phyloP scores from a whole-genome alignment of 2,113 vertebrate species.

The Labeo catla region DNA sequence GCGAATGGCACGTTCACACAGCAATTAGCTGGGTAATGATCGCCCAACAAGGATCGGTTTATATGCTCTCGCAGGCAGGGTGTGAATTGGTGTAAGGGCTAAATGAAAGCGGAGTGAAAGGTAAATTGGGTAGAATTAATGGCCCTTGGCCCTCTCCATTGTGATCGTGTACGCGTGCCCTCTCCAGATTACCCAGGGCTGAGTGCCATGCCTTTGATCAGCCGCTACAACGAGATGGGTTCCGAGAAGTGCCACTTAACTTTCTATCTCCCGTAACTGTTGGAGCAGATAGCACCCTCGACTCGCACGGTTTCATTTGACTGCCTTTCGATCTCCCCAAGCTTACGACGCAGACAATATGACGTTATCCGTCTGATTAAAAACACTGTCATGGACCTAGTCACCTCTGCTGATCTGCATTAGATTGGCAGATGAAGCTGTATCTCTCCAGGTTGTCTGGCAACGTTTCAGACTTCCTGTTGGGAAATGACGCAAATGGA shows the following conservation, averaged over 20 bases:
- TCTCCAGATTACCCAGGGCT: constrained; percentile 67
- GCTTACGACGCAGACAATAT: constrained; percentile 67
- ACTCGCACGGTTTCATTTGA: constrained; percentile 61
- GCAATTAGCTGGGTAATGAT: constrained; percentile 81
- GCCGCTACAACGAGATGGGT: constrained; percentile 71
- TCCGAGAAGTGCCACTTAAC: constrained; percentile 75
- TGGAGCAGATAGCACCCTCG: constrained; percentile 62
- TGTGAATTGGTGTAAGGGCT: constrained; percentile 77
- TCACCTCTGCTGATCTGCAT: constrained; percentile 25
- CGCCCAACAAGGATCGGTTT: constrained; percentile 79
- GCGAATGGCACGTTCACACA: constrained; percentile 76
- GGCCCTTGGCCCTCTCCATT: constrained; percentile 76
- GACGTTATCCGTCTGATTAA: constrained; percentile 63
- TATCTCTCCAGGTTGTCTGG: constrained; percentile 4
- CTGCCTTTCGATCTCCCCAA: constrained; percentile 75
- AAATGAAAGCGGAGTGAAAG: constrained; percentile 80
- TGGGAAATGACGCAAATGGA: constrained; percentile 22
- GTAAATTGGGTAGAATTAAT: constrained; percentile 83
- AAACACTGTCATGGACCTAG: constrained; percentile 43
- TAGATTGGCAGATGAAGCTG: constrained; percentile 27
- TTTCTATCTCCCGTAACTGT: constrained; percentile 57
- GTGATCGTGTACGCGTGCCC: constrained; percentile 56
- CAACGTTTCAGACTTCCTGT: constrained; percentile 7
- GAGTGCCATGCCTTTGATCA: constrained; percentile 76
- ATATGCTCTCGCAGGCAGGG: constrained; percentile 76